phyloP scores from a whole-genome alignment of 2,797 vertebrate genomes.

The Menidia menidia region DNA sequence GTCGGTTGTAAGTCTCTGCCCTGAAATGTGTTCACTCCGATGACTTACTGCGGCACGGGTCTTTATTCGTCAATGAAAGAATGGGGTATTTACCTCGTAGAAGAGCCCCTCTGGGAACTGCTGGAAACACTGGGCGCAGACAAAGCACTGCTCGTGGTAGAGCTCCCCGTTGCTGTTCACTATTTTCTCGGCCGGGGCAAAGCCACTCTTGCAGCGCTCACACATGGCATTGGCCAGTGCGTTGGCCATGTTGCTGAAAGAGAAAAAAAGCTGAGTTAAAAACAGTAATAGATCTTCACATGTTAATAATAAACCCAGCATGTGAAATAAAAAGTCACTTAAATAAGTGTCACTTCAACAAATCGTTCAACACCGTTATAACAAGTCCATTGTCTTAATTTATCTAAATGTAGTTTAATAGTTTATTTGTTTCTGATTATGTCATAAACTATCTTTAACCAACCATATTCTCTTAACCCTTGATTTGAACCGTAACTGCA shows the following conservation, averaged over 20 bases:
- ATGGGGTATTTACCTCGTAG: conserved; percentile 88
- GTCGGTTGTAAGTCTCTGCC: neutral
- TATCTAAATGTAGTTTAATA: neutral
- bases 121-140: conserved; percentile 98
- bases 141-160: conserved; percentile 97
- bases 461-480: neutral
- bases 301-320: too few relatives aligned
- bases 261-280: neutral
- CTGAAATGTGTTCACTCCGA: conserved; percentile 1
- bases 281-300: too few relatives aligned
- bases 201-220: conserved; percentile 93
- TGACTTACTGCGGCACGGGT: neutral
- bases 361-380: too few relatives aligned
- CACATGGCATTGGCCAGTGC: conserved; percentile 95
- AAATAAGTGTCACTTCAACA: too few relatives aligned
- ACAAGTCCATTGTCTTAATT: too few relatives aligned
- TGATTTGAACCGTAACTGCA: neutral
- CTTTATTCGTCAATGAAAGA: conserved; percentile 5
- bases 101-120: conserved; percentile 97
- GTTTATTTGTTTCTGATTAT: neutral
- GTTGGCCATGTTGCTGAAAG: conserved; percentile 95
- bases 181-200: conserved; percentile 94
- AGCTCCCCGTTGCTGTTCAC: conserved; percentile 98
- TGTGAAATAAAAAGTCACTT: neutral
- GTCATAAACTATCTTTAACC: neutral